Base-by-base conservation (phyloP, 2,888 invertebrate species). In the Ephialtes manifestator region DNA sequence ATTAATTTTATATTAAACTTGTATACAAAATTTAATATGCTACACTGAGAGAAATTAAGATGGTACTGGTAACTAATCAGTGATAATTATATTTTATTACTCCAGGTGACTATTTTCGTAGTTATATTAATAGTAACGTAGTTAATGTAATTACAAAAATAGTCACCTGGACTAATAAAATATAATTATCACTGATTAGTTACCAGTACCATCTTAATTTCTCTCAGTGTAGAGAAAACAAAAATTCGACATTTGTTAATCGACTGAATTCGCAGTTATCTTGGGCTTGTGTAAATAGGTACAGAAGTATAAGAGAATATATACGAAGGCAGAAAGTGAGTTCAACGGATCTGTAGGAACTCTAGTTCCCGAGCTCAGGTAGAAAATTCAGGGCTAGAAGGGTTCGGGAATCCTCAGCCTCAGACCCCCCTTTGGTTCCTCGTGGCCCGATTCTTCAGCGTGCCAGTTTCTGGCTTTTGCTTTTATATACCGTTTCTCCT, bases 361-460 rank as follows among this genome's bases (percentile, higher is more conserved):
- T 68, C 39, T 18, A 35, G 55, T 7, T 51, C 18, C 60, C 60
- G 48, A 60, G 63, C 35, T 63, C 81, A 78, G 83, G 84, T 81
- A 81, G 81, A 81, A 86, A 85, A 81, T 86, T 81, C 77, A 39
- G 82, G 80, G 74, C 74, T 84, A 39, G 78, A 84, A 81, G 84
- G 83, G 84, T 76, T 81, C 74, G 74, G 51, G 68, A 67, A 72
- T 67, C 53, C 72, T 81, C 68, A 18, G 74, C 35, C 60, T n/a
- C 60, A 15, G n/a, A 15, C 31, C 31, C 31, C 55, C 74, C 31
- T 63, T n/a, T 1, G 65, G 48, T 51, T 60, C 63, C 75, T 63
- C 31, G 63, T 75, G 60, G 28, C 18, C 63, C 75, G 51, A 63
- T 63, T 63, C 75, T 63, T 48, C 31, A 18, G 18, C 43, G 43